Evolutionary conservation across 2,797 vertebrate species (phyloP), one percentile per base, ranked within the genome.

Genomic region (Phoxinus dragarum): DNA sequence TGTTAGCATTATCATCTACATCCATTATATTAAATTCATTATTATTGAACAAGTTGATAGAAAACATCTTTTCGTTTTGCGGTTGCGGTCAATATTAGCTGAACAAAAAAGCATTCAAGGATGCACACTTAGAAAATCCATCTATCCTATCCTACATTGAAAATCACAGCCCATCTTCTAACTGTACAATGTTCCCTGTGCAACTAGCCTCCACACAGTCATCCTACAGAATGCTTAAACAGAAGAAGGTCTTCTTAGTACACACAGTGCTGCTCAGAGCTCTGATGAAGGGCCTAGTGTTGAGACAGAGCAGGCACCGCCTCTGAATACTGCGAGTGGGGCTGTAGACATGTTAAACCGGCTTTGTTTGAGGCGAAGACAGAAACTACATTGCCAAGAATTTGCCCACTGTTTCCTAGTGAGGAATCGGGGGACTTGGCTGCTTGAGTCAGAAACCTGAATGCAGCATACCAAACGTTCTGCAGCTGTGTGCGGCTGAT

Each of bases 261-360:
- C 75, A 75, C 27, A 64, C 47, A 69, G 73, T n/a, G 40, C 36
- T 79, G 38, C 66, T 49, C 49, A 79, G 21, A 84, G 75, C 12
- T 56, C 67, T 49, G 66, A 87, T 86, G 66, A 88, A 90, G 83
- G 64, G 76, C 67, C 12, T 71, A 84, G 83, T 90, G 87, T 88
- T 83, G 59, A 74, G 54, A 21, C 49, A 0, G 71, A 44, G 71
- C 77, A 14, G 81, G 81, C 52, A 80, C 77, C 42, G 52, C 52
- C 61, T 80, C 71, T 44, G 69, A 88, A 52, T 49, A 49, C 80
- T 27, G 59, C 34, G 14, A 81, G 80, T 85, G 42, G 79, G 82
- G 76, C 84, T 84, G 61, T 67, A 27, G 82, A 82, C 64, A 61
- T 89, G 66, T 81, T 85, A 71, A 69, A 42, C 75, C 27, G 42